A percentile compares a stretch with the other conserved stretches of the same genome.
Evolutionary conservation across 2,113 vertebrate genomes (phyloP).

Genomic region (Lepus timidus): DNA sequence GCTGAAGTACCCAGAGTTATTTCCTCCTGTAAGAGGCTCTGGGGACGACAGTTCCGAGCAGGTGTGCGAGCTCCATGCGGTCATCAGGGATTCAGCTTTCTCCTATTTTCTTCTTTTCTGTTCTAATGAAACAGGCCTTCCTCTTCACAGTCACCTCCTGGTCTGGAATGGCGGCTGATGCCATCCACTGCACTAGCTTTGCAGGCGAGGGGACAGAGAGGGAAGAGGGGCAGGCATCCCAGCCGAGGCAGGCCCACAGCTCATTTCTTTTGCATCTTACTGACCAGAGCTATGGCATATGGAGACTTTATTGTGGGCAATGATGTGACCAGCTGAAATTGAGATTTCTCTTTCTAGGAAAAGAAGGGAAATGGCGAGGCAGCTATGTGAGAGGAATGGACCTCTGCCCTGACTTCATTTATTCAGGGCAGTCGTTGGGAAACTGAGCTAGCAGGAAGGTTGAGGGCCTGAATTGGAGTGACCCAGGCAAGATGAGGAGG

Average conservation of each 20-base stretch:
- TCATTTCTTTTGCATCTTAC: neutral
- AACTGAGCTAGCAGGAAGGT: neutral
- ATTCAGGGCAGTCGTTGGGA: neutral
- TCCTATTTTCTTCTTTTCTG: neutral
- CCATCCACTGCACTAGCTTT: rapidly evolving
- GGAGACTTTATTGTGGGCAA: neutral
- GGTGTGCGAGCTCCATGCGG: neutral
- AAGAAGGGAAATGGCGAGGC: neutral
- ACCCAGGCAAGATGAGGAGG: neutral
- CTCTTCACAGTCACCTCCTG: neutral
- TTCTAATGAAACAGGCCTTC: neutral
- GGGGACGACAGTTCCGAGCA: too few species aligned
- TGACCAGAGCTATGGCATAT: neutral
- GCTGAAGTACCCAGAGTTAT: neutral
- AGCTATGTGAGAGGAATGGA: neutral
- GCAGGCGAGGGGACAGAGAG: neutral
- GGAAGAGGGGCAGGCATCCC: neutral
- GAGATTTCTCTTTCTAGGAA: neutral
- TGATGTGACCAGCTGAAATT: neutral
- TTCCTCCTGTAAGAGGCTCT: neutral
- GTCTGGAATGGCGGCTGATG: neutral
- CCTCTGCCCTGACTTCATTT: neutral
- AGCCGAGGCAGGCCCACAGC: neutral
- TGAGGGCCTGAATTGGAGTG: neutral
- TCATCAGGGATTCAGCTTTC: neutral